Base-by-base conservation (phyloP, 2,797 vertebrate genomes). In the Rousettus madagascariensis region DNA sequence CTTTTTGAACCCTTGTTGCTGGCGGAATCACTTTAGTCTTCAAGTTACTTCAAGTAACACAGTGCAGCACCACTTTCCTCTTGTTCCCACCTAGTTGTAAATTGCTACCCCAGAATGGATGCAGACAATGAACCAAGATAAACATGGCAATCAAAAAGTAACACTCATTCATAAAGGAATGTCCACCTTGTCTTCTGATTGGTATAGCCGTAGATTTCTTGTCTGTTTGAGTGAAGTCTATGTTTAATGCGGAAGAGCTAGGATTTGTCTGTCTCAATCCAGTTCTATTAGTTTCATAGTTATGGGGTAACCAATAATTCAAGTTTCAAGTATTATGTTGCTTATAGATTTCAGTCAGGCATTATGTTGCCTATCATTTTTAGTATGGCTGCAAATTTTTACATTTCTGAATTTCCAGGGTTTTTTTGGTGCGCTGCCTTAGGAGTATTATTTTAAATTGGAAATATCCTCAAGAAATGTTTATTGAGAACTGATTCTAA, bases 361-460 rank as follows among this genome's bases (percentile, higher is more conserved):
- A 49, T 83, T 30, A 30, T 2, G 4, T 36, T 90, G 33, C 30
- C 77, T 57, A 8, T 75, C 17, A 15, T 63, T 85, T 46, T 72
- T 53, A 43, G 28, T 53, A 33, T 41, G 57, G 49, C 30, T 86
- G 66, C 15, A 61, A 28, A 4, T 57, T 63, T 80, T 90, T 38
- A n/a, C 57, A 49, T 69, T 93, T 79, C 66, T 91, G 57, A 80
- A 55, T 68, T 74, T 88, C 94, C 13, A 16, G 30, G 19, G 28
- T 41, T 79, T 86, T 65, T 65, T 77, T 88, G 55, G 12, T 69
- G 30, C 30, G 5, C 30, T 53, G 36, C 8, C 9, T 75, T 13
- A 57, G 38, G 57, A 22, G 51, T 49, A 82, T 22, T 91, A 72
- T 66, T 86, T 95, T 77, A 84, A 74, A 55, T 49, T 53, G 88